These are phyloP conservation scores for Rhombomys opimus DNA, from an alignment of 2,113 vertebrate species.

Conservation along the genomic window DNA sequence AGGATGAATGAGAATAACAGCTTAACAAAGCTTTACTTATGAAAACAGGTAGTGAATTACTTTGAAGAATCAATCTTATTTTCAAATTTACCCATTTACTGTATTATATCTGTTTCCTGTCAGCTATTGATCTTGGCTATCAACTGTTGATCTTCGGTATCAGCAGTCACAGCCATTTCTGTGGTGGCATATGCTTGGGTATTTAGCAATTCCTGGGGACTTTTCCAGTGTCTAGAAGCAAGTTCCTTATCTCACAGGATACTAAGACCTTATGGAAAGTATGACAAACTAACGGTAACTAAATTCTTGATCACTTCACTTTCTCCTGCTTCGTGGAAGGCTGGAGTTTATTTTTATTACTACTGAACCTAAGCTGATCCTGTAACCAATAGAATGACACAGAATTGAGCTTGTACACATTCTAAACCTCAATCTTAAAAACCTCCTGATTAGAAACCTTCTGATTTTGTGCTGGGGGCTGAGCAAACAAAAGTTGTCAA, in stretches of 20 bases:
- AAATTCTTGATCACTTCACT: neutral
- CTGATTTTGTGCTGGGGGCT: neutral
- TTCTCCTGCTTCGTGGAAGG: neutral
- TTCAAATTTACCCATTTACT: neutral
- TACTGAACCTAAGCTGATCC: neutral
- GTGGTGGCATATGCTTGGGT: neutral
- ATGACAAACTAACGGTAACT: neutral
- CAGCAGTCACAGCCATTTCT: neutral
- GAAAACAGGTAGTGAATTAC: neutral
- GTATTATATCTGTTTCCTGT: neutral
- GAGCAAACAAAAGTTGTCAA: neutral
- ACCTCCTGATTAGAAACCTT: neutral
- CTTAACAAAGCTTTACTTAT: constrained; percentile 12
- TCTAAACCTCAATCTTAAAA: constrained; percentile 16
- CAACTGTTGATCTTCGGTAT: neutral
- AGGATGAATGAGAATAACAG: neutral
- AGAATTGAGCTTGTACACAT: neutral
- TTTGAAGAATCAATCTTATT: neutral
- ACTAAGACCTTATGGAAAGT: neutral
- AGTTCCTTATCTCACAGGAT: constrained; percentile 29
- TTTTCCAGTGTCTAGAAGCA: neutral
- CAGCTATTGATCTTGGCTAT: neutral
- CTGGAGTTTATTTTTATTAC: neutral
- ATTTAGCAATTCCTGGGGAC: neutral
- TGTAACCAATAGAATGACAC: neutral